Conservation (phyloP, 2,888 invertebrate genomes). For the Podabrus alpinus region DNA sequence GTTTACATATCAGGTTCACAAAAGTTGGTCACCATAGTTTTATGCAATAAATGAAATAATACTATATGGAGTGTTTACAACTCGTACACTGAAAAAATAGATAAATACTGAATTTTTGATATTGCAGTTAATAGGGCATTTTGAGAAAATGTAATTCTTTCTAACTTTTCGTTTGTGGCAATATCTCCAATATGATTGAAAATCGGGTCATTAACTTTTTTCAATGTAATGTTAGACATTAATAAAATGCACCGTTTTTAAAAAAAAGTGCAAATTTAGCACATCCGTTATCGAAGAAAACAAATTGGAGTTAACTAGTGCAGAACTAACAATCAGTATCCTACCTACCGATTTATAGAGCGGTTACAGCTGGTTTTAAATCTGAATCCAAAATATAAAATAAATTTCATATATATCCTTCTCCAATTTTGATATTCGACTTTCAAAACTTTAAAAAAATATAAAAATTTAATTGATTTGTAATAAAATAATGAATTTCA, state of each 20-base stretch:
- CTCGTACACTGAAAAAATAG: too few relatives aligned
- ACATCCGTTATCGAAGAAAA: not conserved
- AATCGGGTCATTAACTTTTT: not conserved
- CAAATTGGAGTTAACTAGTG: not conserved
- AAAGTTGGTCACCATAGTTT: not conserved
- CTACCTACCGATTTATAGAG: not conserved
- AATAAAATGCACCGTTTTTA: not conserved
- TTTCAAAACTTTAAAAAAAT: not conserved
- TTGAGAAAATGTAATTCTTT: too few relatives aligned
- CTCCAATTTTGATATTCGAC: not conserved
- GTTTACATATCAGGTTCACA: not conserved
- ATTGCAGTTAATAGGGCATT: too few relatives aligned
- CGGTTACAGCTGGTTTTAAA: not conserved
- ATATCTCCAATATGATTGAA: not conserved
- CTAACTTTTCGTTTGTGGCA: too few relatives aligned
- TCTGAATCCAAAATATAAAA: not conserved
- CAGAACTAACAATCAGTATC: not conserved
- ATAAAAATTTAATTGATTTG: not conserved
- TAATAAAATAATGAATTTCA: not conserved
- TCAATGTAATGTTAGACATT: not conserved
- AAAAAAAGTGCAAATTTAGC: not conserved
- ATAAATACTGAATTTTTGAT: too few relatives aligned
- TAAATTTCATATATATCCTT: not conserved
- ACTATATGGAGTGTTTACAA: not conserved
- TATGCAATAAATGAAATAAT: not conserved